Percentiles rank a stretch among this genome's conserved stretches.
Evolutionary conservation across 2,113 vertebrate genomes (phyloP).

Genomic region (Merops nubicus): DNA sequence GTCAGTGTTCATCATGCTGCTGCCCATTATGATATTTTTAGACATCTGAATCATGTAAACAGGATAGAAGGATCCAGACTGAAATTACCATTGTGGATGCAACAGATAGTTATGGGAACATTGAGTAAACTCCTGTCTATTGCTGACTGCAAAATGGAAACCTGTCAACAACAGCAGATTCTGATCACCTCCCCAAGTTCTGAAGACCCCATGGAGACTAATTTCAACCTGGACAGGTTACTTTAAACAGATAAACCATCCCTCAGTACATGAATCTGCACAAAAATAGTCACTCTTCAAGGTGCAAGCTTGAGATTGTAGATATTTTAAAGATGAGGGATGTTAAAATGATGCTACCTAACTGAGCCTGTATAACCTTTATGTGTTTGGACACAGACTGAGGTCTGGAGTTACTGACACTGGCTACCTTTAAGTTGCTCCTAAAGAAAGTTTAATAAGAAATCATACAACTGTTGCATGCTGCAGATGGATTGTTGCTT

Average conservation of each 20-base stretch:
- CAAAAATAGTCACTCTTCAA: neutral
- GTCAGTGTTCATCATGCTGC: neutral
- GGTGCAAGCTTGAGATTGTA: neutral
- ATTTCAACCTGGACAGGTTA: neutral
- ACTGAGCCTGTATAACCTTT: neutral
- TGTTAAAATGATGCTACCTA: neutral
- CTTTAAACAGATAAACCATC: neutral
- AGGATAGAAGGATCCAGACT: neutral
- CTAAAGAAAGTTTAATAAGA: neutral
- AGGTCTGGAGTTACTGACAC: neutral
- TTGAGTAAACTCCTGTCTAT: neutral
- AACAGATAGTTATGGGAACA: constrained; percentile 30
- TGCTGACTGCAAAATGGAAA: neutral
- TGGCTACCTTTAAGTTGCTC: neutral
- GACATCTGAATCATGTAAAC: neutral
- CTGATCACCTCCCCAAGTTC: neutral
- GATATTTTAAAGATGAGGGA: neutral
- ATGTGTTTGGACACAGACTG: neutral
- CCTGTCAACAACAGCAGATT: neutral
- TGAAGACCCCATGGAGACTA: neutral
- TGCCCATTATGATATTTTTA: constrained; percentile 13
- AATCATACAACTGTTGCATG: neutral
- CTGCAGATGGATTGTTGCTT: neutral
- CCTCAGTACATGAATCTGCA: neutral
- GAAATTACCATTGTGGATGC: neutral